Base-by-base conservation (phyloP, 2,888 invertebrate genomes). In the Pherbina coryleti region DNA sequence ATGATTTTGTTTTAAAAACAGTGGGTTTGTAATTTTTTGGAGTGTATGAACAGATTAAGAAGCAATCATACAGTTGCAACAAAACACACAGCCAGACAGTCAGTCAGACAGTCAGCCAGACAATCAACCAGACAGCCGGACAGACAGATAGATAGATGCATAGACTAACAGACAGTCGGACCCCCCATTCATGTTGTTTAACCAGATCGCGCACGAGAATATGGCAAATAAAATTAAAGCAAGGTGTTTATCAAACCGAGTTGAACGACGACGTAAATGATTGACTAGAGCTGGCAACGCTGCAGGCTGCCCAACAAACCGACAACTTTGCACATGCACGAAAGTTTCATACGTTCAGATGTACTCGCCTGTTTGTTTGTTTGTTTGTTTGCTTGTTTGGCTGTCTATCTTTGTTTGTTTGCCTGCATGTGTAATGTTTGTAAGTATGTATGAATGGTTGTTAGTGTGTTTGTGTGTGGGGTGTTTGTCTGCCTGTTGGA, bases 261-360 rank as follows among this genome's bases (percentile, higher is more conserved):
- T 44, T 44, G 14, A 44, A 44, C 22, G 57, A 22, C 19, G 22
- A 28, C 28, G 57, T 28, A 14, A 60, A 60, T 60, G 57, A 60
- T 60, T 60, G 57, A 60, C 11, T 60, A 28, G 57, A 60, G 57
- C 31, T n/a, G 31, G 31, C 34, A 64, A 28, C 34, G 64, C 64
- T 31, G 64, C 31, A n/a, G 64, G 64, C 64, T 31, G 31, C 3
- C 31, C 64, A 64, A 64, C 64, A 64, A 64, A 17, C 64, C 62
- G 62, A 25, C 62, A 62, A 62, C 62, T 55, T 55, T 19, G 7
- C 22, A 22, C 55, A 55, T 55, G n/a, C 55, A 55, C 8, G 8
- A 19, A n/a, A 19, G 19, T 19, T 55, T 19, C 17, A 9, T 55
- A 22, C 22, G n/a, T n/a, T 19, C n/a, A 19, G 55, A 19, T 55